Conservation (phyloP, 2,113 vertebrate genomes). For the Atrichornis clamosus region DNA sequence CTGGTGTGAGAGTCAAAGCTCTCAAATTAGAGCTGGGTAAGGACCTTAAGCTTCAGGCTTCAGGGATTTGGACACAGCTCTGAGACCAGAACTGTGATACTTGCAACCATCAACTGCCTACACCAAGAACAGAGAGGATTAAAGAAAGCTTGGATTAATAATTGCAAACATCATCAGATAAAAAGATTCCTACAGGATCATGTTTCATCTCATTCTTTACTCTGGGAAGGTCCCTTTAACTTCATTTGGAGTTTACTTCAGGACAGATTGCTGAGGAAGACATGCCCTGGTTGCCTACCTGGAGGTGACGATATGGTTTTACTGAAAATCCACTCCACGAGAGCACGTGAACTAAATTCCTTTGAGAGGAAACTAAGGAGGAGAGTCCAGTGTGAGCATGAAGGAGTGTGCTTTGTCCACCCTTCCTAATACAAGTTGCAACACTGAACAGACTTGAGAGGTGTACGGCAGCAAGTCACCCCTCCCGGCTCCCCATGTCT, state of each 20-base stretch:
- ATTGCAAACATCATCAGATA: not conserved
- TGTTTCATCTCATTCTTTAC: not conserved
- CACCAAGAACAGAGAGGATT: not conserved
- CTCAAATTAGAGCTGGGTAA: constrained; percentile 59
- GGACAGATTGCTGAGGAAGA: not conserved
- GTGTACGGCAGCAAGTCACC: not conserved
- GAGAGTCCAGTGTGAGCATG: rapidly evolving
- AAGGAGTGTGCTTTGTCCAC: not conserved
- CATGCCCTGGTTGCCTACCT: not conserved
- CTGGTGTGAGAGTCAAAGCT: constrained; percentile 57
- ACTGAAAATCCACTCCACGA: not conserved
- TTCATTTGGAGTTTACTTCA: not conserved
- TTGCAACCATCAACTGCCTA: not conserved
- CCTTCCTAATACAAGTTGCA: rapidly evolving
- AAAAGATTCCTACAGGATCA: not conserved
- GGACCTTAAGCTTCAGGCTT: constrained; percentile 30
- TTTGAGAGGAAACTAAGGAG: not conserved
- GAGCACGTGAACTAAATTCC: not conserved
- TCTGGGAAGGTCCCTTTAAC: not conserved
- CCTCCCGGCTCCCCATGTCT: not conserved
- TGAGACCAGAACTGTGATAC: not conserved
- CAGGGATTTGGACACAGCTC: constrained; percentile 3
- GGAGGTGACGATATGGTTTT: not conserved
- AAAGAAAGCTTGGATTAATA: not conserved
- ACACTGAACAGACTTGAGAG: not conserved